Percentiles rank a stretch among this genome's conserved stretches.
phyloP scores from a whole-genome alignment of 2,888 invertebrate genomes.

The Eupithecia vulgata region DNA sequence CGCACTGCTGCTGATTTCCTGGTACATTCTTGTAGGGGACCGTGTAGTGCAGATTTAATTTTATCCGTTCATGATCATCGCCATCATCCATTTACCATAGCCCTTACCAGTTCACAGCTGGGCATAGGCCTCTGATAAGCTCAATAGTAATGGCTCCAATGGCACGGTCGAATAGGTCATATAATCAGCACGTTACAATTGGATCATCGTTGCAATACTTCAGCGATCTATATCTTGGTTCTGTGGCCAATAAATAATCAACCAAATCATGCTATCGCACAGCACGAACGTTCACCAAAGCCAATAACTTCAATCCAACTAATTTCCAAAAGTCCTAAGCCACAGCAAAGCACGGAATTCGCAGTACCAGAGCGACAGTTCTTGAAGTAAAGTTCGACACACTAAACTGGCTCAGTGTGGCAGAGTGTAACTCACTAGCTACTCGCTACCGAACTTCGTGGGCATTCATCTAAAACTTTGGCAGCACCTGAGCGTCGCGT shows the following conservation, averaged over 20 bases:
- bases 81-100: not conserved
- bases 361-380: slow-evolving; percentile 19
- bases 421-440: slow-evolving; percentile 63
- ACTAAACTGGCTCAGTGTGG: slow-evolving; percentile 49
- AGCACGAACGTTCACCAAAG: slow-evolving; percentile 1
- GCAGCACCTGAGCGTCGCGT: slow-evolving; percentile 64
- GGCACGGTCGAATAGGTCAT: no score
- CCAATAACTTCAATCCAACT: not conserved
- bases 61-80: no score
- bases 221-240: not conserved
- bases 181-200: not conserved
- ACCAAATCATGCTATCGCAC: not conserved
- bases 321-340: slow-evolving; percentile 5
- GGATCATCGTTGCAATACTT: not conserved
- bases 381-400: slow-evolving; percentile 38
- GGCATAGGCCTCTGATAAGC: not conserved
- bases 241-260: not conserved
- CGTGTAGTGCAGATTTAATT: no score
- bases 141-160: no score
- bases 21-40: no score
- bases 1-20: no score
- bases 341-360: slow-evolving; percentile 12
- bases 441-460: slow-evolving; percentile 65
- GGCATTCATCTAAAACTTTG: slow-evolving; percentile 77
- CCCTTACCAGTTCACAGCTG: not conserved